Base-by-base conservation (phyloP, 37 sponge, comb jelly and placozoan species). In the Beroe ovata region DNA sequence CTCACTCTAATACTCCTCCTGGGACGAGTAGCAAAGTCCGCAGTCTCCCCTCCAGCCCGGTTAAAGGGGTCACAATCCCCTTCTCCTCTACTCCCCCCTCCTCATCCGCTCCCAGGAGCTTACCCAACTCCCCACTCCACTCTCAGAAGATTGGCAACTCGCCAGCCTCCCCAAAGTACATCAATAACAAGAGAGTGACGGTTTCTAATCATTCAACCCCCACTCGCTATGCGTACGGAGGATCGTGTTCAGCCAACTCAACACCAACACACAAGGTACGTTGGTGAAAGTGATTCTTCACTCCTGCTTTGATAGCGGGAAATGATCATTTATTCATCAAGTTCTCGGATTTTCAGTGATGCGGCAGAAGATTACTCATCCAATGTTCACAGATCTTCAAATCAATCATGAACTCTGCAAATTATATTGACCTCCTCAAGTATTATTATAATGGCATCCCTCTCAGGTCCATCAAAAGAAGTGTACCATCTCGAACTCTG, bases 241-340 rank as follows among this genome's bases (percentile, higher is more conserved):
- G 54, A 47, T 26, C 69, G 2, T 3, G 69, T 1, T 66, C 69
- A 26, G 69, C 69, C 69, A 29, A 8, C 36, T 66, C 69, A 19
- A 66, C 69, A 1, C 69, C 69, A 16, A 66, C 69, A 33, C 69
- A 66, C 69, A 66, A 66, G 36, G 32, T 47, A 47, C n/a, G n/a
- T n/a, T n/a, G n/a, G n/a, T n/a, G n/a, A n/a, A n/a, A n/a, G n/a
- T n/a, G n/a, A n/a, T n/a, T n/a, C n/a, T n/a, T n/a, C n/a, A n/a
- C n/a, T n/a, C n/a, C n/a, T n/a, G n/a, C n/a, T n/a, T n/a, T n/a
- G n/a, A n/a, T n/a, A n/a, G n/a, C n/a, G n/a, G n/a, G n/a, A n/a
- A n/a, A n/a, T n/a, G n/a, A n/a, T n/a, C n/a, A n/a, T n/a, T n/a
- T n/a, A n/a, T n/a, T n/a, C n/a, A n/a, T n/a, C n/a, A n/a, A n/a